Percentiles rank a stretch among this genome's conserved stretches.
These are phyloP conservation scores for Petrocephalus sullivani DNA, from an alignment of 2,797 vertebrate genomes.

Conservation along the genomic window DNA sequence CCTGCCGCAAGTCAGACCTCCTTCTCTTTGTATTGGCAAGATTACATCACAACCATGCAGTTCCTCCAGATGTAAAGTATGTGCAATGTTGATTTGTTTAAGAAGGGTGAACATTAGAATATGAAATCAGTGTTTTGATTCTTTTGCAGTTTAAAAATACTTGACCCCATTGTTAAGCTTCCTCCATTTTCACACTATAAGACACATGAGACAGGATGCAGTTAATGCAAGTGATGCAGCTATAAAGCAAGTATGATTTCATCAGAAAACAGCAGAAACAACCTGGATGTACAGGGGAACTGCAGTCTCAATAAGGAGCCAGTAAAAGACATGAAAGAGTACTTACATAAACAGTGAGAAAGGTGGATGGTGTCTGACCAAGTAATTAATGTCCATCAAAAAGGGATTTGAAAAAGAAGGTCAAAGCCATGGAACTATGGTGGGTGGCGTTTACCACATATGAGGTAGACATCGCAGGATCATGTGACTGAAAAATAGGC, in stretches of 20 bases:
- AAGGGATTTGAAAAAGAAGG: not conserved
- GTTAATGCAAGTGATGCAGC: not conserved
- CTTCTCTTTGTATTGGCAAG: not conserved
- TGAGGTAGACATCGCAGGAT: not conserved
- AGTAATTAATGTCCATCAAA: not conserved
- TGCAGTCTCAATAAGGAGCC: too few species aligned
- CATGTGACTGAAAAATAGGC: not conserved
- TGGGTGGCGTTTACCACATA: not conserved
- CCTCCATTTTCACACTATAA: not conserved
- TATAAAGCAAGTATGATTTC: not conserved
- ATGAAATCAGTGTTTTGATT: not conserved
- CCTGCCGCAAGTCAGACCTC: not conserved
- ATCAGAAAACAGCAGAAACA: too few species aligned
- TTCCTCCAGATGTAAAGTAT: not conserved
- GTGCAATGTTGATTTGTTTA: not conserved
- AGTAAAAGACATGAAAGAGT: too few species aligned
- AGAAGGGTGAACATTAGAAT: not conserved
- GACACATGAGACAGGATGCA: not conserved
- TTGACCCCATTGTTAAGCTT: not conserved
- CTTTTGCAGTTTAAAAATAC: not conserved
- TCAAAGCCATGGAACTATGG: not conserved
- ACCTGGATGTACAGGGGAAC: not conserved
- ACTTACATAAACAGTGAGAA: not conserved
- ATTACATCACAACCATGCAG: not conserved
- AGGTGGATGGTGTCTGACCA: not conserved